phyloP scores from a whole-genome alignment of 2,113 vertebrate genomes.

The Barnardius zonarius region DNA sequence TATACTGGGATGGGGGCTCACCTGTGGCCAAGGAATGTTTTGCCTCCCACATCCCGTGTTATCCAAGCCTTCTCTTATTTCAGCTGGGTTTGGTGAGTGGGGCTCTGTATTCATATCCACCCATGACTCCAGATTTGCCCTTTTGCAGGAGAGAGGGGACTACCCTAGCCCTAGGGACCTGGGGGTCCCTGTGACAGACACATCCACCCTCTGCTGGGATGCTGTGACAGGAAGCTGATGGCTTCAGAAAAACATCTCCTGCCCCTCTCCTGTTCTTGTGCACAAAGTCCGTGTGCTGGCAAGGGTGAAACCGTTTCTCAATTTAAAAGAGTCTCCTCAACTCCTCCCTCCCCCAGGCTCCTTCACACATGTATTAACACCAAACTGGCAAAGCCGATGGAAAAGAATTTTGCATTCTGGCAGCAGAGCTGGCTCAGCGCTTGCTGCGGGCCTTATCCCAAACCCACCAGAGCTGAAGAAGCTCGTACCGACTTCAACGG shows the following conservation, averaged over 20 bases:
- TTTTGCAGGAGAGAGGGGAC: neutral
- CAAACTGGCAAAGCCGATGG: conserved; percentile 62
- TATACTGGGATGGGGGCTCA: neutral
- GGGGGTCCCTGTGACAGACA: neutral
- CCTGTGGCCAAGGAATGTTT: neutral
- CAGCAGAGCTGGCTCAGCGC: conserved; percentile 19
- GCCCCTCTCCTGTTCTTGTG: neutral
- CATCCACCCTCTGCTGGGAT: neutral
- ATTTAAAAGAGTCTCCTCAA: neutral
- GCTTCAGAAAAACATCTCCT: neutral
- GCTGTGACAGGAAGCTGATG: neutral
- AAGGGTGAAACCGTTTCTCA: conserved; percentile 28
- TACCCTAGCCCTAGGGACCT: neutral
- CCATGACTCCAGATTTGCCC: neutral
- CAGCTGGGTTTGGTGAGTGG: neutral
- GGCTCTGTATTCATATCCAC: neutral
- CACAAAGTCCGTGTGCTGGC: neutral
- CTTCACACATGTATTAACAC: conserved; percentile 63
- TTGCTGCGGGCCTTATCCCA: neutral
- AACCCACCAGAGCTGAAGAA: conserved; percentile 54
- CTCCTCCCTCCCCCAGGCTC: neutral
- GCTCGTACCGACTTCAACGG: neutral
- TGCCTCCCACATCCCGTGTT: neutral
- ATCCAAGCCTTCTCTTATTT: neutral
- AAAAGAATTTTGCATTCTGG: conserved; percentile 66